Conservation (phyloP, 2,888 invertebrate species). For the Sinotaia quadrata region DNA sequence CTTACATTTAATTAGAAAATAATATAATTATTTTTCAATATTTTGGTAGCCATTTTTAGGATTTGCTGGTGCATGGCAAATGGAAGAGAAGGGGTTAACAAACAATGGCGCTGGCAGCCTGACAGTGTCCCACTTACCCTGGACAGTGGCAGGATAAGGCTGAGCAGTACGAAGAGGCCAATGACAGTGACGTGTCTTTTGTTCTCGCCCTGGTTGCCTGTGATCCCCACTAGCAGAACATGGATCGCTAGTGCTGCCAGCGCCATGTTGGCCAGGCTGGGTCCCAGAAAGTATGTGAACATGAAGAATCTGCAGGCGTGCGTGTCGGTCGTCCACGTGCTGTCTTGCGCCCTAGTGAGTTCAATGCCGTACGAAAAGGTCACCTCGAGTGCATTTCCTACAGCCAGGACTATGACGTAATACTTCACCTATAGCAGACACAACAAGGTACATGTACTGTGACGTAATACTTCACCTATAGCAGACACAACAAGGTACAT, state of each 20-base stretch:
- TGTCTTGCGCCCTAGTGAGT: too few species aligned
- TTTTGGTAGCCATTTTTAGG: too few species aligned
- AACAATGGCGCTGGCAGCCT: too few species aligned
- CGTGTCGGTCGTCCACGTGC: too few species aligned
- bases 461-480: too few species aligned
- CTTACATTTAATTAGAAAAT: background rate
- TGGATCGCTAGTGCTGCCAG: slow-evolving; percentile 16
- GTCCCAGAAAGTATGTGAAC: background rate
- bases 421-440: slow-evolving; percentile 18
- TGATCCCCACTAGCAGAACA: slow-evolving; percentile 18
- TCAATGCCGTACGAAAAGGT: too few species aligned
- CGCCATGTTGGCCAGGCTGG: slow-evolving; percentile 10
- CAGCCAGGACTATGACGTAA: slow-evolving; percentile 9
- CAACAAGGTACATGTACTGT: too few species aligned
- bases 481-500: too few species aligned
- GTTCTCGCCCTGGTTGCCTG: slow-evolving; percentile 15
- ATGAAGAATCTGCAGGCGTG: slow-evolving; percentile 6
- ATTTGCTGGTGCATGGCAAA: too few species aligned
- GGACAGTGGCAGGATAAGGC: slow-evolving; percentile 5
- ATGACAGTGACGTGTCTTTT: slow-evolving; percentile 16
- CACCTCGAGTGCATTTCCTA: background rate
- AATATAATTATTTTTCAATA: background rate
- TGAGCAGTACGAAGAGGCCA: slow-evolving; percentile 12
- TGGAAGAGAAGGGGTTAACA: too few species aligned
- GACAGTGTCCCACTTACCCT: slow-evolving; percentile 3